Conservation (phyloP, 2,797 vertebrate genomes). For the Carcharodon carcharias region DNA sequence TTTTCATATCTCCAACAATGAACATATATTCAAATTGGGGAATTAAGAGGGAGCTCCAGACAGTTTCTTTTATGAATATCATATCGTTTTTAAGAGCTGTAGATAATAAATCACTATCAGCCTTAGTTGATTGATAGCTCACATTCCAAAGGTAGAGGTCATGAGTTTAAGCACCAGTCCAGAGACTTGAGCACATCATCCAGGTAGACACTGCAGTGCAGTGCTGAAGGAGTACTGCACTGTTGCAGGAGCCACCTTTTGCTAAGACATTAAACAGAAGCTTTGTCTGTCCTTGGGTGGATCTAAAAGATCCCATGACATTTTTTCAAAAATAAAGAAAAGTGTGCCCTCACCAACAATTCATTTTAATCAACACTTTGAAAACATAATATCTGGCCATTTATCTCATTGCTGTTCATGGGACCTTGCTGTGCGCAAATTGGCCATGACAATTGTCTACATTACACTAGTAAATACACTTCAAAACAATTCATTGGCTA, state of each 20-base stretch:
- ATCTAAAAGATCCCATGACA: neutral
- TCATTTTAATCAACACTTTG: neutral
- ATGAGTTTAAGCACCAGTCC: neutral
- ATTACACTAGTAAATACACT: neutral
- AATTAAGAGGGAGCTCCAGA: neutral
- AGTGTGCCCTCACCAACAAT: neutral
- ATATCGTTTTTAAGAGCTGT: neutral
- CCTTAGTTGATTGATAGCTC: neutral
- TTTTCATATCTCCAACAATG: neutral
- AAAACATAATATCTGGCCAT: neutral
- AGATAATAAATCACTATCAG: neutral
- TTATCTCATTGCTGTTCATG: neutral
- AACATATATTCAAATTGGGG: neutral
- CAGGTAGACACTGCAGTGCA: neutral
- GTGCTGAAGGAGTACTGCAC: neutral
- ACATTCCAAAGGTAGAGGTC: neutral
- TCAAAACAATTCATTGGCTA: neutral
- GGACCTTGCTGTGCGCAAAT: neutral
- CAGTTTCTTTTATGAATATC: neutral
- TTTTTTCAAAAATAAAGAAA: neutral
- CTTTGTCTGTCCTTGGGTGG: neutral
- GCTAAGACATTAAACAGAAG: neutral
- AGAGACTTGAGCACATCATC: neutral
- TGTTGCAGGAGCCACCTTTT: neutral
- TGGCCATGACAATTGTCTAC: no score